Base-by-base conservation (phyloP, 2,113 vertebrate species). In the Actenoides lindsayi region DNA sequence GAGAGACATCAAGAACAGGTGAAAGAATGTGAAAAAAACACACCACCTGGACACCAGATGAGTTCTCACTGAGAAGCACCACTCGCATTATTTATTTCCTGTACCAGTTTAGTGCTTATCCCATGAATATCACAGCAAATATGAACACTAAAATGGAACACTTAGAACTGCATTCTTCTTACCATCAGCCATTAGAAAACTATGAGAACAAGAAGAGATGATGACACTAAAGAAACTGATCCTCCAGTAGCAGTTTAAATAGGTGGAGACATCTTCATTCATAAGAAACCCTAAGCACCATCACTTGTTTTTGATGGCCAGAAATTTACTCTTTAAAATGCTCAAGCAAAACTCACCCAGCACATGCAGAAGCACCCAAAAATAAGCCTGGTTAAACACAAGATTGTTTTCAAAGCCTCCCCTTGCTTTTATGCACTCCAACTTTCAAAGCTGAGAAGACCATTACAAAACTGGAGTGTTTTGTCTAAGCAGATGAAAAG, bases 41-140 rank as follows among this genome's bases (percentile, higher is more conserved):
- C 8, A 2, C 23, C 64, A 89, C 48, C 94, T 96, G 94, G 77
- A 93, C 53, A 87, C 94, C 91, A 97, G 81, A 95, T 84, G 89
- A 78, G 44, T 23, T 91, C 70, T 82, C 2, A 8, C 35, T 93
- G 83, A 75, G 86, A 89, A 75, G 17, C 46, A 74, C 41, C 41
- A 50, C 24, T 33, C 0, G 0, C 67, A 87, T 91, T 69, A 78
- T 86, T 93, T 87, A 91, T n/a, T 88, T 75, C 53, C 39, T 79
- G 10, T 39, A 79, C 17, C 46, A 71, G 50, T 56, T 79, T 42
- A 78, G 35, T 21, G 62, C 4, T 56, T 67, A n/a, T 70, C 79
- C 63, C 60, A 94, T 31, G 90, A 87, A 60, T 37, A 60, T 8
- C 46, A 79, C 6, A 91, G 69, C 23, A 82, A 88, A 87, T 42